Base-by-base conservation (phyloP, 2,797 vertebrate species). In the Sebastiscus albofasciatus region DNA sequence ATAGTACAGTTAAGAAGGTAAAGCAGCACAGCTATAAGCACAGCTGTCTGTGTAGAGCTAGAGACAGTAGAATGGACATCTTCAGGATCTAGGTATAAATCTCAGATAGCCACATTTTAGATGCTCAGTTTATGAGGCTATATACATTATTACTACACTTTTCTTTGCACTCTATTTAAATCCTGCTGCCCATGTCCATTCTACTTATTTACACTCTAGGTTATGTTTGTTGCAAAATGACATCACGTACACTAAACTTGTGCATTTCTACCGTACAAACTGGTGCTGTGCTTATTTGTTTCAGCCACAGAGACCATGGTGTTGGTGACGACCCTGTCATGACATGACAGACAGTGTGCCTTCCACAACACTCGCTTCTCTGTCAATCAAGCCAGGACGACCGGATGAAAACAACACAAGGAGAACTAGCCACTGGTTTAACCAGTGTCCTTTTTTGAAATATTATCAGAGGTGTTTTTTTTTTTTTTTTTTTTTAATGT, bases 261-360 rank as follows among this genome's bases (percentile, higher is more conserved):
- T 59, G 18, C 2, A 60, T 69, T 56, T 58, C 5, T 27, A 9
- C 16, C 52, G 12, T 71, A 34, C 16, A 67, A 65, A 70, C 54
- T 22, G 2, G 2, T 68, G n/a, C 13, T 89, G 61, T 86, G 36
- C 9, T 78, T 84, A 34, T 80, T 67, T 85, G 31, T 89, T 83
- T 67, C 88, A 89, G 88, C 55, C 58, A 72, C 80, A 66, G 83
- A 81, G 73, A 83, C 71, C 4, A 72, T 71, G 75, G 55, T 68
- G 76, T 33, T 93, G 87, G 84, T 79, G 85, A 80, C 84, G 9
- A 61, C 72, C 42, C 82, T 77, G 81, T 86, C 77, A 5, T 94
- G 88, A 94, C 29, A 24, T n/a, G 84, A 88, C 83, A 75, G 83
- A 90, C 77, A 64, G 83, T 8, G 86, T 89, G 90, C 92, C 87